phyloP scores from a whole-genome alignment of 2,888 invertebrate genomes.

The Brachypalpus laphriformis region DNA sequence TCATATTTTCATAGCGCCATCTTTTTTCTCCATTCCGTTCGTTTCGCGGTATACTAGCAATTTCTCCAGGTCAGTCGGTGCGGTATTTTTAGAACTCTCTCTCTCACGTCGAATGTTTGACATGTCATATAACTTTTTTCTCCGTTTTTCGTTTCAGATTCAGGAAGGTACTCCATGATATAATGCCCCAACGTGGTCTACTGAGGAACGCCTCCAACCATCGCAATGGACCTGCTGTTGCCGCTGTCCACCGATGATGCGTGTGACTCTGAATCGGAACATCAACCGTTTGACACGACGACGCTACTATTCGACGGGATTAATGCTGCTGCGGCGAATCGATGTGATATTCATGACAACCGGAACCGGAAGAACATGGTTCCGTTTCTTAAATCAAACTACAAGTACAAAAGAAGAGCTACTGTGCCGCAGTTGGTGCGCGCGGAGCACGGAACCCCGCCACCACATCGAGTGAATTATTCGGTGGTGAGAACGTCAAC shows the following conservation, averaged over 20 bases:
- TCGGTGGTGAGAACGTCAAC: slow-evolving; percentile 8
- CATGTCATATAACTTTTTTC: slow-evolving; percentile 34
- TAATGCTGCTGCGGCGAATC: slow-evolving; percentile 54
- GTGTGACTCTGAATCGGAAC: slow-evolving; percentile 44
- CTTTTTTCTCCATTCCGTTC: neutral
- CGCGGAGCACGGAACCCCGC: slow-evolving; percentile 45
- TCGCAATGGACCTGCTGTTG: slow-evolving; percentile 45
- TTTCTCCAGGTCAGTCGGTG: slow-evolving; percentile 31
- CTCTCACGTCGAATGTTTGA: slow-evolving; percentile 42
- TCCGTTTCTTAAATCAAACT: slow-evolving; percentile 81
- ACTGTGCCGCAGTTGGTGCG: slow-evolving; percentile 43
- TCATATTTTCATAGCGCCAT: slow-evolving; percentile 39
- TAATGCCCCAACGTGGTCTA: slow-evolving; percentile 49
- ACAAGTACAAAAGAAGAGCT: slow-evolving; percentile 82
- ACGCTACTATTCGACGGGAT: slow-evolving; percentile 21
- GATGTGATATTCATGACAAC: slow-evolving; percentile 57
- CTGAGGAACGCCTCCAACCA: slow-evolving; percentile 23
- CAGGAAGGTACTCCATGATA: slow-evolving; percentile 43
- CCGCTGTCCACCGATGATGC: slow-evolving; percentile 58
- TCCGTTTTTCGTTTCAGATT: slow-evolving; percentile 51
- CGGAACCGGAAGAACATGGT: slow-evolving; percentile 66
- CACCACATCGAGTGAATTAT: slow-evolving; percentile 34
- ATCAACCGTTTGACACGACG: slow-evolving; percentile 50
- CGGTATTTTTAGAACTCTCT: slow-evolving; percentile 39
- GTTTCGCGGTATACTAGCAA: neutral